Evolutionary conservation across 2,113 vertebrate species (phyloP), one percentile per base, ranked within the genome.

Genomic region (Neotragus moschatus): DNA sequence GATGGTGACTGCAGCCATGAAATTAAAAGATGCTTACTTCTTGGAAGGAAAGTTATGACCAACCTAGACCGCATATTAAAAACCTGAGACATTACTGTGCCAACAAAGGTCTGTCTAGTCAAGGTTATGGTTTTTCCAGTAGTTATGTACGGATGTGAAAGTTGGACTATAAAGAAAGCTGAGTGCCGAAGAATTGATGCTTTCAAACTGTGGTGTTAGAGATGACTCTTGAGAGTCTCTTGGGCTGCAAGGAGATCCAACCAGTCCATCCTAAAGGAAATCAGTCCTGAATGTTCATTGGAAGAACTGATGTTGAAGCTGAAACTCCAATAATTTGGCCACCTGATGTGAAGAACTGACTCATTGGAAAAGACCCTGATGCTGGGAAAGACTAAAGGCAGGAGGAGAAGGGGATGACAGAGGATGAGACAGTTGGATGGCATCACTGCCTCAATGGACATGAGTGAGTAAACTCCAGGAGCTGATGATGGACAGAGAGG

Each of bases 61-160:
- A 66, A 66, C 16, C 33, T 66, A 66, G 61, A n/a, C 1, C 19
- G 61, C 7, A 66, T n/a, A n/a, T 66, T 66, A 9, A n/a, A 66
- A 66, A 66, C 0, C 33, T n/a, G 61, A 66, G 61, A 66, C 33
- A 66, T n/a, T 66, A n/a, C 61, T 66, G 2, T 66, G 61, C 33
- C 16, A 17, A 10, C 16, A 19, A 19, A 63, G 6, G 6, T 63
- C 16, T 1, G 0, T 19, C 33, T n/a, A 9, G 61, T 66, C 61
- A 66, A 66, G 61, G 61, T 0, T 66, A 19, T n/a, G 33, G 16
- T 66, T n/a, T n/a, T 66, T 66, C 61, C 33, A 19, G 61, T 66
- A 1, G 61, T 66, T 2, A 19, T 66, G 61, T 66, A 10, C 0
- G 7, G 61, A 66, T n/a, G 17, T 66, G 16, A 16, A 2, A 66